Base-by-base conservation (phyloP, 2,113 vertebrate genomes). In the Synchiropus splendidus region DNA sequence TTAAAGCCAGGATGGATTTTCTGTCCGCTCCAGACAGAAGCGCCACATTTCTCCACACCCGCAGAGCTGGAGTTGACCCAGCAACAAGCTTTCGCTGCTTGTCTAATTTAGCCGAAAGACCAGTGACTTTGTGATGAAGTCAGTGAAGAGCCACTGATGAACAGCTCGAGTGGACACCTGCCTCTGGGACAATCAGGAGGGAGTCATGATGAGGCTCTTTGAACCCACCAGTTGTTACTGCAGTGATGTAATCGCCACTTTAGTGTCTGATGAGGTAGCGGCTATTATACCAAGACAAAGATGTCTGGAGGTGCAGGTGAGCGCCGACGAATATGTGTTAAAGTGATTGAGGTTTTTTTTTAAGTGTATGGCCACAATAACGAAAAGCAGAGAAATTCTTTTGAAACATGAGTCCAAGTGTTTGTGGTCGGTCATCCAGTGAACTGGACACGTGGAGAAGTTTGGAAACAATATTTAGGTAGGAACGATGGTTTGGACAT, bases 191-290 rank as follows among this genome's bases (percentile, higher is more conserved):
- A 35, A 48, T 46, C 42, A 43, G 27, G 34, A 14, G 16, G 9
- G 37, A 34, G 36, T 37, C 38, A 42, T 56, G 30, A 46, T 13
- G 42, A 9, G 17, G 21, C 13, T 45, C 30, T 39, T 14, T 33
- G 53, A 46, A 45, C 21, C 6, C 31, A 13, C 35, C 6, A 37
- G 44, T 37, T 41, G 42, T 54, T 41, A 39, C 9, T 1, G 9
- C 15, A 35, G 9, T 42, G 48, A 66, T 48, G 44, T 45, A 48
- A 61, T 48, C 34, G 5, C 45, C 53, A 44, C 56, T 42, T 31
- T 4, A 15, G 17, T 9, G 16, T 16, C 6, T 4, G 38, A 9
- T 53, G 44, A 46, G 13, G 21, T 48, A 47, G 44, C 50, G 14
- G 2, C 16, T 15, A 55, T 47, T 51, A 36, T 8, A n/a, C n/a